These are phyloP conservation scores for Sylvia borin DNA, from an alignment of 2,797 vertebrate species.

Conservation along the genomic window DNA sequence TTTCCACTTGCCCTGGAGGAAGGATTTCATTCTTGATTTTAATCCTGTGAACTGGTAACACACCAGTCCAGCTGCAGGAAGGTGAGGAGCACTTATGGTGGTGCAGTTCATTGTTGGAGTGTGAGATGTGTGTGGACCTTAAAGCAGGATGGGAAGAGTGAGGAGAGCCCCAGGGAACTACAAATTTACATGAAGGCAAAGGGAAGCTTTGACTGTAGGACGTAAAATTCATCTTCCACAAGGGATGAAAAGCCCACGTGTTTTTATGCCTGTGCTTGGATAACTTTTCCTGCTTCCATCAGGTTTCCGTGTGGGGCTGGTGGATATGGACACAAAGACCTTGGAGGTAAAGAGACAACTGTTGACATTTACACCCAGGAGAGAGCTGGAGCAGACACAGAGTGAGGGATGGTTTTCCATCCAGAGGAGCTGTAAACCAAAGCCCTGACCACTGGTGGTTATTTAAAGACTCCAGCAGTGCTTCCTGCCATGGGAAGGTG, in stretches of 20 bases:
- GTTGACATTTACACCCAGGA: background rate
- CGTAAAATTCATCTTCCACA: background rate
- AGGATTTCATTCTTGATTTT: background rate
- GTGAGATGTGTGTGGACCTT: background rate
- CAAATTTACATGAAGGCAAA: background rate
- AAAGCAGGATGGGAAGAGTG: background rate
- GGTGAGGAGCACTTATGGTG: background rate
- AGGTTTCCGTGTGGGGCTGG: background rate
- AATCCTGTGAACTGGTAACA: rapidly evolving
- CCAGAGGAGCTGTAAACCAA: conserved; percentile 17
- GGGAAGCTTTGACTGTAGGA: background rate
- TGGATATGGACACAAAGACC: background rate
- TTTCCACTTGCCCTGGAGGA: background rate
- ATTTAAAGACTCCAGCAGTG: background rate
- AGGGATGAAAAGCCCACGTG: rapidly evolving
- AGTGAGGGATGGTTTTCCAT: background rate
- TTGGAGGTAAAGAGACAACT: background rate
- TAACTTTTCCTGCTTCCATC: background rate
- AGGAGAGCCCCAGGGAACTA: background rate
- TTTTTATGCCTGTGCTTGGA: background rate
- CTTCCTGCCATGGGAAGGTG: conserved; percentile 47
- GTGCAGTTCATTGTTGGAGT: background rate
- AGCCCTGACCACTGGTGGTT: conserved; percentile 40
- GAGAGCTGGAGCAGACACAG: background rate
- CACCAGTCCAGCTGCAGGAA: background rate